Conservation (phyloP, 2,888 invertebrate species). For the Drosophila neotestacea region DNA sequence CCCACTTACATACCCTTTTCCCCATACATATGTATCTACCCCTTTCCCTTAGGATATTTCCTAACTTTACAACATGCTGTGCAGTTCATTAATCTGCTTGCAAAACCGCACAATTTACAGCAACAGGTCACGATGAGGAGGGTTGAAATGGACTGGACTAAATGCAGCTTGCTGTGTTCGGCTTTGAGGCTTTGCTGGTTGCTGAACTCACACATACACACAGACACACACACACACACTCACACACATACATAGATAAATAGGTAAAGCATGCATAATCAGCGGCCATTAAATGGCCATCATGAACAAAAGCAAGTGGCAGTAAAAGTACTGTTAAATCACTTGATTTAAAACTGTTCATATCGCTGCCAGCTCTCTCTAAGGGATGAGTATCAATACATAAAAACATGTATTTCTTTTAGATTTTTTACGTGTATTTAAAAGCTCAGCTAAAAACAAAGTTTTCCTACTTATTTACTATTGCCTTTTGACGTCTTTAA, state of each 20-base stretch:
- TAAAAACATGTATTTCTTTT: too few species aligned
- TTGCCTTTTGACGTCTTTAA: too few species aligned
- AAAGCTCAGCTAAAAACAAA: too few species aligned
- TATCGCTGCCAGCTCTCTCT: neutral
- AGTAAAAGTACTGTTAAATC: slow-evolving; percentile 33
- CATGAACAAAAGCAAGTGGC: slow-evolving; percentile 22
- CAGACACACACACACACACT: slow-evolving; percentile 4
- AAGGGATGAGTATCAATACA: too few species aligned
- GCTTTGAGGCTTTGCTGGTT: slow-evolving; percentile 17
- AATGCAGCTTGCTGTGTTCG: neutral
- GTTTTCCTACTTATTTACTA: too few species aligned
- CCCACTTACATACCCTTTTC: neutral
- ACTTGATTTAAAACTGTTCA: slow-evolving; percentile 21
- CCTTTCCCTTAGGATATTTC: neutral
- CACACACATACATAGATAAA: neutral
- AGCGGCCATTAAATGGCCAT: slow-evolving; percentile 17
- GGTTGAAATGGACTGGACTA: neutral
- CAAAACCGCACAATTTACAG: slow-evolving; percentile 51
- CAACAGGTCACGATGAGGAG: slow-evolving; percentile 37
- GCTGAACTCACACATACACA: slow-evolving; percentile 7
- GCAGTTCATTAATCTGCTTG: slow-evolving; percentile 36
- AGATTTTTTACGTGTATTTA: too few species aligned
- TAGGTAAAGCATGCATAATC: slow-evolving; percentile 12
- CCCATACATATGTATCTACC: neutral
- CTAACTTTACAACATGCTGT: slow-evolving; percentile 19